Percentiles rank a stretch among this genome's conserved stretches.
phyloP scores from a whole-genome alignment of 1,140 invertebrate species.

The Eurosta solidaginis region DNA sequence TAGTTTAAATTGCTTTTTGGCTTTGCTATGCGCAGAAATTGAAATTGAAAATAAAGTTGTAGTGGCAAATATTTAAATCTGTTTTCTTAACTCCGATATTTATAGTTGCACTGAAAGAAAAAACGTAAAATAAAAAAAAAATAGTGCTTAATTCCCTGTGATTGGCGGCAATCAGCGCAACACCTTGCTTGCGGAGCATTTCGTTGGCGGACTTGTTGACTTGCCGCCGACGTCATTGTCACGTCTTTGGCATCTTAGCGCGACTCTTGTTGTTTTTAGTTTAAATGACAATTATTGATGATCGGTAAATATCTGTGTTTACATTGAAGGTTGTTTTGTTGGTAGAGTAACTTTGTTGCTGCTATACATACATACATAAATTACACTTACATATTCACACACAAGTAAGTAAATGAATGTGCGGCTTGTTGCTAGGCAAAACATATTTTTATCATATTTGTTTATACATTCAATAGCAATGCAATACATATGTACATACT shows the following conservation, averaged over 20 bases:
- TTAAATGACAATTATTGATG: conserved; percentile 1
- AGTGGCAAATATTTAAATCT: too few relatives aligned
- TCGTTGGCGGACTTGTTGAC: background rate
- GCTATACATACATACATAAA: too few relatives aligned
- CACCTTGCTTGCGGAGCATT: background rate
- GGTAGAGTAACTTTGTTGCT: background rate
- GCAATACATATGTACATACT: too few relatives aligned
- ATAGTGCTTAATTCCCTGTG: background rate
- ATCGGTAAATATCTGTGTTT: background rate
- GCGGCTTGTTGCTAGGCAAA: too few relatives aligned
- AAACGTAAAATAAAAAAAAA: background rate
- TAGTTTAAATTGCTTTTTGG: background rate
- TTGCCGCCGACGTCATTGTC: background rate
- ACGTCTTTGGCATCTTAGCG: background rate
- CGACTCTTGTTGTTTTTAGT: background rate
- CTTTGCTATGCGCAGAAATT: background rate
- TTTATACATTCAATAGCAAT: too few relatives aligned
- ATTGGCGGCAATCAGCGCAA: background rate
- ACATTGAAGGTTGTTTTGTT: background rate
- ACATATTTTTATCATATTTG: too few relatives aligned
- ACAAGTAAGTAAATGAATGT: too few relatives aligned
- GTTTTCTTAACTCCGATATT: too few relatives aligned
- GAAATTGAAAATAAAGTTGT: background rate
- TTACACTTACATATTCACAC: too few relatives aligned
- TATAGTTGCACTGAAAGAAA: too few relatives aligned